Conservation (phyloP, 2,888 invertebrate genomes). For the Apocheima hispidaria region DNA sequence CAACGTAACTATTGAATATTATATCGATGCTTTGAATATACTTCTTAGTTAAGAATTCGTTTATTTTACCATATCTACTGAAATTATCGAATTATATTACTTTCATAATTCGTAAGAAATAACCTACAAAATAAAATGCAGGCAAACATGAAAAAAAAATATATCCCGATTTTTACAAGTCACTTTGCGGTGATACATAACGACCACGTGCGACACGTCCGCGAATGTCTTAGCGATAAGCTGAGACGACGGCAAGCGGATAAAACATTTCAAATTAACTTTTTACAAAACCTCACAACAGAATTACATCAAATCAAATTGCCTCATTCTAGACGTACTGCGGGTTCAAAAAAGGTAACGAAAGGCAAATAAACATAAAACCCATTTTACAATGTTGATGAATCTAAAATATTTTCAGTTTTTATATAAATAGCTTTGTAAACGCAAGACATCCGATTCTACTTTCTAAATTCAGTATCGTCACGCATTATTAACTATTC, state of each 20-base stretch:
- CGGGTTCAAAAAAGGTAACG: background rate
- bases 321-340: background rate
- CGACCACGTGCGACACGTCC: no score
- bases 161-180: no score
- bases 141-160: no score
- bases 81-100: background rate
- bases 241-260: no score
- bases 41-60: background rate
- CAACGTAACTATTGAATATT: no score
- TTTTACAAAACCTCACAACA: no score
- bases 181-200: no score
- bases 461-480: constrained; percentile 17
- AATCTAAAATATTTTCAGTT: constrained; percentile 7
- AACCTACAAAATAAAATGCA: background rate
- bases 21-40: background rate
- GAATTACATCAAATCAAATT: no score
- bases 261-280: no score
- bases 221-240: no score
- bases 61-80: no score
- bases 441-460: background rate
- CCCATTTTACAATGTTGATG: constrained; percentile 2
- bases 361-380: constrained; percentile 1
- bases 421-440: constrained; percentile 18
- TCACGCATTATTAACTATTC: constrained; percentile 17
- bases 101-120: background rate